These are phyloP conservation scores for Oreortyx pictus DNA, from an alignment of 2,797 vertebrate genomes.

Conservation along the genomic window DNA sequence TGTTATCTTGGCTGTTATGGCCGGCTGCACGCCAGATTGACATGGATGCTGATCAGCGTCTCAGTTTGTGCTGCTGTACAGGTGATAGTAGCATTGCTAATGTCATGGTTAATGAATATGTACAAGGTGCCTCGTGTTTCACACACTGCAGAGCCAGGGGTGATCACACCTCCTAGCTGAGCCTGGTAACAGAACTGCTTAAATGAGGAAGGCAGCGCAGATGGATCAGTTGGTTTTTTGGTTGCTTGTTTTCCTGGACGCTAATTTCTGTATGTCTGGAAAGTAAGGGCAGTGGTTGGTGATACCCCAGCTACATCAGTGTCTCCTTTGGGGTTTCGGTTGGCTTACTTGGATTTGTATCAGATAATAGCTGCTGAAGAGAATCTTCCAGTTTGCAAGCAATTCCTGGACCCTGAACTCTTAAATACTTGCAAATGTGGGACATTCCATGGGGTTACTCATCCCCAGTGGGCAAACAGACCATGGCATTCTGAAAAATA, in stretches of 20 bases:
- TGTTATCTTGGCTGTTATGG: neutral
- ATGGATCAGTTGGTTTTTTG: neutral
- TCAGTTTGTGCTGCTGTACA: neutral
- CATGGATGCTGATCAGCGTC: neutral
- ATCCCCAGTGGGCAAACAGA: accelerated
- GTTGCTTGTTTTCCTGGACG: neutral
- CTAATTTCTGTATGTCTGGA: neutral
- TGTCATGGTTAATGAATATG: neutral
- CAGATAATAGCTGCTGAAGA: neutral
- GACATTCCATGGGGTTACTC: neutral
- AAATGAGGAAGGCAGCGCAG: neutral
- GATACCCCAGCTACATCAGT: accelerated
- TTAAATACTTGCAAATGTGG: neutral
- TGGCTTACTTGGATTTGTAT: neutral
- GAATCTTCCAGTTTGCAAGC: neutral
- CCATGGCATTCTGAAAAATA: neutral
- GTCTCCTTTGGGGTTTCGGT: neutral
- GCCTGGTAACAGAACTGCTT: neutral
- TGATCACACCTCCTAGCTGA: neutral
- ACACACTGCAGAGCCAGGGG: neutral
- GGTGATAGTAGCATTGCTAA: neutral
- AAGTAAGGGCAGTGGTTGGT: neutral
- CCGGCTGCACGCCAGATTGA: neutral
- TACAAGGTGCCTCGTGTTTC: neutral
- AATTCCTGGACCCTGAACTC: neutral